Base-by-base conservation (phyloP, 2,888 invertebrate genomes). In the Caenorhabditis macrosperma region DNA sequence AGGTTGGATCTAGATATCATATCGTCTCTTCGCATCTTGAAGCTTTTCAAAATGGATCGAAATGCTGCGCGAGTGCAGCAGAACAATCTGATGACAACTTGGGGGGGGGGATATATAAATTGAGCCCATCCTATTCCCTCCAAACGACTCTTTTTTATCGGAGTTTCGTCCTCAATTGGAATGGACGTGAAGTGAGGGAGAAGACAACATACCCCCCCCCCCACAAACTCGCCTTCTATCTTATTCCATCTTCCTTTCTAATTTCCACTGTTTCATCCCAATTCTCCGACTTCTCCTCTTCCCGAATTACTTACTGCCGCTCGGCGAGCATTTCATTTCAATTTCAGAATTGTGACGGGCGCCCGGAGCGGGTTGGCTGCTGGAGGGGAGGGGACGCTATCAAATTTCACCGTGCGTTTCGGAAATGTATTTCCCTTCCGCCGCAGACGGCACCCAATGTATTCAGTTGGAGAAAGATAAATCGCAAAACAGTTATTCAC, bases 371-470 rank as follows among this genome's bases (percentile, higher is more conserved):
- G 44, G 55, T 44, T 44, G 44, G n/a, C 10, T 4, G 44, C 9
- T 44, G 44, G 44, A 17, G n/a, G 17, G n/a, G n/a, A n/a, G n/a
- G n/a, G n/a, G 44, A 17, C 10, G 44, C 67, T 67, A 75, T 75
- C 75, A 52, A 75, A 75, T 75, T 75, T 66, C 75, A 75, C 75
- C 22, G 50, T 74, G 54, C 64, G 74, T 59, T 64, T 74, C 74
- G 74, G 64, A 74, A 74, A 74, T 74, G 74, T 74, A 74, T 63
- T 72, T 72, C 72, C 48, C 72, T 54, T 57, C 72, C 48, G 35
- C 41, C 44, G 55, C 44, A 55, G 63, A 17, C 46, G 33, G 35
- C 55, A 55, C 20, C 20, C 33, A 55, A 35, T 55, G n/a, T n/a
- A 55, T 55, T 33, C 35, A 55, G 28, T 30, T 10, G n/a, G 33